phyloP scores from a whole-genome alignment of 2,113 vertebrate species.

The Hydrolagus affinis region DNA sequence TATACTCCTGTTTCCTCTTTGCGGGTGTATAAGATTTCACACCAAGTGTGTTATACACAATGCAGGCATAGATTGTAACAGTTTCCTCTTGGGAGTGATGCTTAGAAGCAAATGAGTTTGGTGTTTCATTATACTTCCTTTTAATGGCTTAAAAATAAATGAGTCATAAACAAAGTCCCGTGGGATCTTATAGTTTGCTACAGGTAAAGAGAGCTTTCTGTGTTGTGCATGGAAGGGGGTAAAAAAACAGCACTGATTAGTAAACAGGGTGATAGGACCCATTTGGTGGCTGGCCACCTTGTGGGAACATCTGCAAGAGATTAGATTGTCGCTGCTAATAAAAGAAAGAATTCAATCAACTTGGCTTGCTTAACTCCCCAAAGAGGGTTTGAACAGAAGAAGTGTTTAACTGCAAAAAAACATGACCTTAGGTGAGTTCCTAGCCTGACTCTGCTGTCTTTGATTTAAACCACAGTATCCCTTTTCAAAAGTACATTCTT shows the following conservation, averaged over 20 bases:
- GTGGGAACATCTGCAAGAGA: slow-evolving; percentile 55
- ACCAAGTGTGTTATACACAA: background rate
- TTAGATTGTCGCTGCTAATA: slow-evolving; percentile 44
- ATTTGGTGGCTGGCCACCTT: slow-evolving; percentile 51
- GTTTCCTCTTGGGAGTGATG: background rate
- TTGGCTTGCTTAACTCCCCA: slow-evolving; percentile 35
- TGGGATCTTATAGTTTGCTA: slow-evolving; percentile 12
- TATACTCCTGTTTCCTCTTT: background rate
- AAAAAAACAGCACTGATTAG: background rate
- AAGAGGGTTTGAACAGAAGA: slow-evolving; percentile 32
- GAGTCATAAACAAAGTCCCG: slow-evolving; percentile 4
- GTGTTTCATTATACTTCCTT: background rate
- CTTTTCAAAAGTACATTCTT: slow-evolving; percentile 19
- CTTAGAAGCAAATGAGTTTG: background rate
- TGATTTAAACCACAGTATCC: slow-evolving; percentile 27
- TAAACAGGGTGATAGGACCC: slow-evolving; percentile 37
- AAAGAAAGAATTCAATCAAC: slow-evolving; percentile 42
- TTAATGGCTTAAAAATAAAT: slow-evolving; percentile 35
- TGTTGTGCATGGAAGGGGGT: rapidly evolving
- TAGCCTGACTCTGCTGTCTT: slow-evolving; percentile 30
- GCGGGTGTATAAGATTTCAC: background rate
- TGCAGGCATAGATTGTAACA: background rate
- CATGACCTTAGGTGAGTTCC: slow-evolving; percentile 28
- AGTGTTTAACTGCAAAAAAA: slow-evolving; percentile 31
- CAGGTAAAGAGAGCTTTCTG: slow-evolving; percentile 40